Evolutionary conservation across 2,888 invertebrate species (phyloP).

Genomic region (Stenodema calcarata): DNA sequence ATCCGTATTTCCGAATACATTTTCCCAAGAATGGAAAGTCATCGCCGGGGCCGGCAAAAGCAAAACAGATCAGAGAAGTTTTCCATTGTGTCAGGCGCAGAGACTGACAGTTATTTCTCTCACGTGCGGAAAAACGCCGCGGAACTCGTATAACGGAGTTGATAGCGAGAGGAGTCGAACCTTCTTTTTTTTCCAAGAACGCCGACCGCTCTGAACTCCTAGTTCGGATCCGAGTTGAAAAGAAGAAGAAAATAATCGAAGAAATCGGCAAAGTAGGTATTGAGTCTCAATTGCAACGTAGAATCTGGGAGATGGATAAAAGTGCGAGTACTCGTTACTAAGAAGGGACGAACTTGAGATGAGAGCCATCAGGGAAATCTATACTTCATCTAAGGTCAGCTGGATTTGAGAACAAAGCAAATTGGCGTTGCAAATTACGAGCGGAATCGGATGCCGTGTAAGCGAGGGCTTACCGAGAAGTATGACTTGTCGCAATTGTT

Average conservation of each 20-base stretch:
- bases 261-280: not conserved
- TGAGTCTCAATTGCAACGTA: constrained; percentile 9
- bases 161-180: not conserved
- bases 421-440: not conserved
- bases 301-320: not conserved
- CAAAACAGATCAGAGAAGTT: constrained; percentile 23
- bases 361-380: not conserved
- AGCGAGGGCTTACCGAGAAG: not conserved
- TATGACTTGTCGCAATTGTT: too few species aligned
- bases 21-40: not conserved
- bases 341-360: constrained; percentile 7
- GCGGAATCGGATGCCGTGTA: not conserved
- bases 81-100: constrained; percentile 21
- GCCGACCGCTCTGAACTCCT: not conserved
- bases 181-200: constrained; percentile 5
- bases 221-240: not conserved
- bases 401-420: not conserved
- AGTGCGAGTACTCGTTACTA: not conserved
- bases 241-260: too few species aligned
- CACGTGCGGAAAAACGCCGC: constrained; percentile 15
- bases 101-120: constrained; percentile 21
- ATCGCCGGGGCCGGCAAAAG: not conserved
- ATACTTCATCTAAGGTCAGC: not conserved
- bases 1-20: not conserved
- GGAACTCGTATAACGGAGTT: not conserved